These are phyloP conservation scores for Apis cerana DNA, from an alignment of 1,140 invertebrate genomes.

Conservation along the genomic window DNA sequence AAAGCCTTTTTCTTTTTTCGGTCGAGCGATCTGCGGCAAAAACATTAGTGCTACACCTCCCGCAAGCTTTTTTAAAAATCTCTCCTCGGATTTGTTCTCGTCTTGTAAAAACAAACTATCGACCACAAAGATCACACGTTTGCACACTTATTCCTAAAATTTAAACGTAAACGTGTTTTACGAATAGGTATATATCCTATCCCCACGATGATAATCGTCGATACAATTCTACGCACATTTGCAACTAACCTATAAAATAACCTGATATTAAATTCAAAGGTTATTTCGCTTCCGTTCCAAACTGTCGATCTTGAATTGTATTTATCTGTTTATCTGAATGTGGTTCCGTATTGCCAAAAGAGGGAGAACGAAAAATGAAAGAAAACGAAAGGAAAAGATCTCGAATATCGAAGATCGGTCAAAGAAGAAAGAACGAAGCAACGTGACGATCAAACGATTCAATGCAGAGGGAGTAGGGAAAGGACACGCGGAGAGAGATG, in stretches of 20 bases:
- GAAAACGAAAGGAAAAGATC: neutral
- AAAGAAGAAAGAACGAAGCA: neutral
- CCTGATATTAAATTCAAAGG: too few species aligned
- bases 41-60: slow-evolving; percentile 26
- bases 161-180: too few species aligned
- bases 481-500: neutral
- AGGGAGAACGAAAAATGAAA: neutral
- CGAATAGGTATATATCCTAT: too few species aligned
- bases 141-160: too few species aligned
- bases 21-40: slow-evolving; percentile 51
- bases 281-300: too few species aligned
- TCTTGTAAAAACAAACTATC: neutral
- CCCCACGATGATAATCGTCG: too few species aligned
- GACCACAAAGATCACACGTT: neutral
- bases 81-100: too few species aligned
- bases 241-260: too few species aligned
- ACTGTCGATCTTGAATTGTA: too few species aligned
- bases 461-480: neutral
- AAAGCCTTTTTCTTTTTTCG: slow-evolving; percentile 64
- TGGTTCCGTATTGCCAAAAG: neutral
- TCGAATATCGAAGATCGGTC: neutral
- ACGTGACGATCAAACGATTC: neutral
- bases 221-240: too few species aligned
- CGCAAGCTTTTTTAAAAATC: neutral
- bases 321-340: too few species aligned